Evolutionary conservation across 2,888 invertebrate species (phyloP), one percentile per base, ranked within the genome.

Genomic region (Parelbella ahira): DNA sequence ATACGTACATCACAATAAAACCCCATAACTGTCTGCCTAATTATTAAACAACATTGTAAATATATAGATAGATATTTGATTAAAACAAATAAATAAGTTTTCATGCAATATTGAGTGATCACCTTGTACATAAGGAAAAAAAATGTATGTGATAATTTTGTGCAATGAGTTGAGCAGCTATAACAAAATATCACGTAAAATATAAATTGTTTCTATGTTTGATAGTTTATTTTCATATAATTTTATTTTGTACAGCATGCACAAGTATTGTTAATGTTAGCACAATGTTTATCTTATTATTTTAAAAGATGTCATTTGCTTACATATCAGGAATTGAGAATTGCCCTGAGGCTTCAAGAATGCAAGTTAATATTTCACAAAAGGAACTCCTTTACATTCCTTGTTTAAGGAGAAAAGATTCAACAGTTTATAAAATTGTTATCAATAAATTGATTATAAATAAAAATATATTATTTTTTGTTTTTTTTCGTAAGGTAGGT

Each of bases 371-470:
- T n/a, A n/a, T n/a, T n/a, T n/a, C n/a, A n/a, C n/a, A n/a, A n/a
- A n/a, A n/a, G n/a, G n/a, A n/a, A n/a, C n/a, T n/a, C n/a, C n/a
- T n/a, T n/a, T 18, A 37, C 37, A 37, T 37, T 37, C 37, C 37
- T 13, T 29, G 15, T 37, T 12, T n/a, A 38, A 18, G 10, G 3
- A 23, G 4, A 28, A 13, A 13, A 28, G 27, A 4, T 37, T 32
- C 11, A 20, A n/a, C 18, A 11, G 6, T 23, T 24, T 33, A 33
- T 33, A 10, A 28, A 33, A 39, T 45, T 49, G 47, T 49, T 47
- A 30, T 44, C 20, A 47, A 47, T 50, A 50, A 52, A 38, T 30
- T 49, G 38, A 39, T 48, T 50, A 24, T 38, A 39, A 39, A 25
- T 34, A 7, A 13, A 13, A n/a, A n/a, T n/a, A n/a, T n/a, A n/a